These are phyloP conservation scores for Helicoverpa armigera DNA, from an alignment of 1,140 invertebrate genomes.

Conservation along the genomic window DNA sequence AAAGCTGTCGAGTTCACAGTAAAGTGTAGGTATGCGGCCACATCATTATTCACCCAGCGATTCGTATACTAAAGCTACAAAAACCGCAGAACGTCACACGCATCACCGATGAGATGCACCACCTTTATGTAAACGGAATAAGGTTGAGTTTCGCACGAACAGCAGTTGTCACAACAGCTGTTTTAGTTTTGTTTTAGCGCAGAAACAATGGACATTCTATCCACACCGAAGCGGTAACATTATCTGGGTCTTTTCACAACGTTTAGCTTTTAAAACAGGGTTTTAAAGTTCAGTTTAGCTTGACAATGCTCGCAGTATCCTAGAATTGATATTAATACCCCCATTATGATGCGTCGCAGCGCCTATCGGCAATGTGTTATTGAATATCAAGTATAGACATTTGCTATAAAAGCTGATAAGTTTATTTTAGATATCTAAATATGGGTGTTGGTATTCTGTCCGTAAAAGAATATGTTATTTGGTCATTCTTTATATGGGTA, in stretches of 20 bases:
- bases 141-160: conserved; percentile 59
- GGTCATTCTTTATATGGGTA: background rate
- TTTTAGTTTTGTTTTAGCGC: conserved; percentile 59
- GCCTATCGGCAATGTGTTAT: conserved; percentile 56
- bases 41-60: conserved; percentile 78
- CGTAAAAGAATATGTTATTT: conserved; percentile 22
- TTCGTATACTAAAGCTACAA: conserved; percentile 57
- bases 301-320: conserved; percentile 1
- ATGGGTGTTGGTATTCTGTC: conserved; percentile 37
- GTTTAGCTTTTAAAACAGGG: conserved; percentile 42
- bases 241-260: conserved; percentile 46
- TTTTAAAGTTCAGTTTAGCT: conserved; percentile 45
- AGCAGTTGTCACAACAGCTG: conserved; percentile 50
- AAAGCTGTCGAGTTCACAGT: conserved; percentile 68
- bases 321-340: conserved; percentile 57
- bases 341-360: conserved; percentile 62
- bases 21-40: conserved; percentile 69
- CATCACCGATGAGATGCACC: background rate
- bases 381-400: conserved; percentile 58
- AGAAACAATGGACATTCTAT: conserved; percentile 79
- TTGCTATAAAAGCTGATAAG: conserved; percentile 54
- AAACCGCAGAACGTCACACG: conserved; percentile 52
- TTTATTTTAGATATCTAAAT: conserved; percentile 39
- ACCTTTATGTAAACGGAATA: conserved; percentile 47
- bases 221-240: conserved; percentile 55